A percentile compares a stretch with the other conserved stretches of the same genome.
phyloP scores from a whole-genome alignment of 1,140 invertebrate species.

The Pseudomyrmex cubaensis region DNA sequence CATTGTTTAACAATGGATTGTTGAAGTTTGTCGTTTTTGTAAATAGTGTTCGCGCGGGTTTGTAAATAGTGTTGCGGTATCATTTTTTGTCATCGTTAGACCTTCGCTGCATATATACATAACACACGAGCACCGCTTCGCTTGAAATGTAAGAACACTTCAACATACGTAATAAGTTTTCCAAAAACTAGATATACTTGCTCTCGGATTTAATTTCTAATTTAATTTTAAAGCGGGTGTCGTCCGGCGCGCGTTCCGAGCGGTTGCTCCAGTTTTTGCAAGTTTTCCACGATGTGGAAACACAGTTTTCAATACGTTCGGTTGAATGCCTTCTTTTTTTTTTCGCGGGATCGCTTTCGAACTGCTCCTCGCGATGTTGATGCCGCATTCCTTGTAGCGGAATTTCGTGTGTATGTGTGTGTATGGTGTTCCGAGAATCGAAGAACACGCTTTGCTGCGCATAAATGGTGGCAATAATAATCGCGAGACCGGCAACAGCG shows the following conservation, averaged over 20 bases:
- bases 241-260: neutral
- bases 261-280: conserved; percentile 37
- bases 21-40: neutral
- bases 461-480: neutral
- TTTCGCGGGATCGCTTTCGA: neutral
- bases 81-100: too few species aligned
- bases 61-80: too few species aligned
- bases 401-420: neutral
- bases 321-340: neutral
- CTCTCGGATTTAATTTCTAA: neutral
- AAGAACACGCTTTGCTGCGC: neutral
- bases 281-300: conserved; percentile 6
- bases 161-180: conserved; percentile 1
- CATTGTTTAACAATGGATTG: too few species aligned
- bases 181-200: too few species aligned
- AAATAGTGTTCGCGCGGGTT: too few species aligned
- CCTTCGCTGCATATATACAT: neutral
- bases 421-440: neutral
- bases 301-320: conserved; percentile 1
- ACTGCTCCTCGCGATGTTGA: conserved; percentile 25
- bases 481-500: neutral
- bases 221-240: conserved; percentile 29
- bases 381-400: conserved; percentile 40
- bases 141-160: too few species aligned
- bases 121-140: neutral